Base-by-base conservation (phyloP, 2,888 invertebrate species). In the Glaucopsyche alexis region DNA sequence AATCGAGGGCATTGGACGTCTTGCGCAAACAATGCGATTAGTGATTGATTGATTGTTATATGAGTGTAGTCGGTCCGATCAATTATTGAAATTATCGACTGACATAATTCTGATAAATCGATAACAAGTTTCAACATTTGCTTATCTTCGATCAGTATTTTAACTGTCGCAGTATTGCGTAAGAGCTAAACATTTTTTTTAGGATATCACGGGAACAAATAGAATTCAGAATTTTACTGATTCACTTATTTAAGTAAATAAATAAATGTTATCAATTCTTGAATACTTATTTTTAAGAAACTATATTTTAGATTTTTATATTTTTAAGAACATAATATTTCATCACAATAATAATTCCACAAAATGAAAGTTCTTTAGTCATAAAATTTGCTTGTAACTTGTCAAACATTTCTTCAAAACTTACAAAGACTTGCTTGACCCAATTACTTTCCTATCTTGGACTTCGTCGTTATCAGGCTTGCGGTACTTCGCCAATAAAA, bases 31-130 rank as follows among this genome's bases (percentile, higher is more conserved):
- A 86, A 78, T 80, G 83, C 83, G 85, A 84, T 84, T 85, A 85
- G 84, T 89, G 88, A 88, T 89, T 90, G 89, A 90, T 89, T 87
- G 85, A 85, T 87, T 82, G 80, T 80, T 79, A 77, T 77, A 80
- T 82, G 84, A 83, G 81, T 84, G 80, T 80, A 77, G 76, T 77
- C 76, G 75, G 75, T 65, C 72, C 82, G 81, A 87, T 86, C 88
- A 86, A 89, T 90, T 90, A 90, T 89, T 88, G 85, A 86, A 81
- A 83, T 83, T 85, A 87, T 87, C 86, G 77, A 78, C 80, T 85
- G 87, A 89, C 87, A 88, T 88, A 85, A 87, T 87, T 87, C 82
- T 78, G 76, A 85, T 87, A 85, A 82, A 82, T 79, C 81, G 81
- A 81, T 78, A 77, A 74, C 74, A 74, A 74, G 74, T 75, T 73